A percentile compares a stretch with the other conserved stretches of the same genome.
phyloP scores from a whole-genome alignment of 2,888 invertebrate genomes.

The Nudaria mundana region DNA sequence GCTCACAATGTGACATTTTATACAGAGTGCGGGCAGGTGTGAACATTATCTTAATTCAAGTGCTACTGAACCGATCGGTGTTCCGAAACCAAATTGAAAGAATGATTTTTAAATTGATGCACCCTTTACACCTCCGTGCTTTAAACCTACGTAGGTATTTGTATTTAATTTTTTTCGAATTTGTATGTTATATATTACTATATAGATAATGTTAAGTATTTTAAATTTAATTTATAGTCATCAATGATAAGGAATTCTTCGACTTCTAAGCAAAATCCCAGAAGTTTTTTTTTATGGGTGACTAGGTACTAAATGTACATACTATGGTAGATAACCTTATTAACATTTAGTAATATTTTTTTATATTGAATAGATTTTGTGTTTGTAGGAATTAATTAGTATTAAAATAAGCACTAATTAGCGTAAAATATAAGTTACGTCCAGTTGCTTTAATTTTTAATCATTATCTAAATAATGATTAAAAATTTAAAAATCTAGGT shows the following conservation, averaged over 20 bases:
- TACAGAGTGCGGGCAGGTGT: constrained; percentile 70
- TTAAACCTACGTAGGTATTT: constrained; percentile 9
- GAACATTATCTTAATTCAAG: constrained; percentile 79
- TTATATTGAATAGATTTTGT: no score
- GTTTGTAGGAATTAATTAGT: not conserved
- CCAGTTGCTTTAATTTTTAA: no score
- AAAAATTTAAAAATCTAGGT: not conserved
- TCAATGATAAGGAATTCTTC: no score
- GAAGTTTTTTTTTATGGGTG: no score
- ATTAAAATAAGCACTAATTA: not conserved
- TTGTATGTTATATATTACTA: no score
- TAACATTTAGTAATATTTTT: no score
- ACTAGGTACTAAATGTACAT: no score
- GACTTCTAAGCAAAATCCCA: no score
- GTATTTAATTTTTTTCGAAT: not conserved
- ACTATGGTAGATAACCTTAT: no score
- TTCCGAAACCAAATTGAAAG: constrained; percentile 46
- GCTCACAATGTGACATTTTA: constrained; percentile 67
- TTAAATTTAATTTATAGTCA: no score
- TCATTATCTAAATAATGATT: not conserved
- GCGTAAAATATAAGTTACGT: no score
- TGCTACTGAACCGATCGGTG: constrained; percentile 66
- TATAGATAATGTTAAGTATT: no score
- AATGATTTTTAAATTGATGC: constrained; percentile 24
- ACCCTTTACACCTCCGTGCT: constrained; percentile 16